Percentiles rank a stretch among this genome's conserved stretches.
Conservation (phyloP, 1,140 invertebrate species). For the Littorina saxatilis region DNA sequence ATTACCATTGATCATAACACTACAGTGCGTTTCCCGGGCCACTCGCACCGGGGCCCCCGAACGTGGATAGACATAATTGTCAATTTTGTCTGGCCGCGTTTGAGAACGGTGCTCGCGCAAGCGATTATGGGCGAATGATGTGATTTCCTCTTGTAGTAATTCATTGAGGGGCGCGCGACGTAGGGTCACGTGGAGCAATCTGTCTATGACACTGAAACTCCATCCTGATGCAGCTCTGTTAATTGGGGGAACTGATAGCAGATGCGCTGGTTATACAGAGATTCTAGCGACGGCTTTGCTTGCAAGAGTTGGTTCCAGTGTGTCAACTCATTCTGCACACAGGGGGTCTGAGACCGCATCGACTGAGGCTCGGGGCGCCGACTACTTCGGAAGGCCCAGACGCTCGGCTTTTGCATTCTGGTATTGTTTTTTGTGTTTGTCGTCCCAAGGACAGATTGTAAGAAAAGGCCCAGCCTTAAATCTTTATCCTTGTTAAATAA, state of each 20-base stretch:
- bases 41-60: constrained; percentile 5
- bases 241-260: not conserved
- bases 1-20: constrained; percentile 23
- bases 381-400: too few species aligned
- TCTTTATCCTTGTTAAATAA: too few species aligned
- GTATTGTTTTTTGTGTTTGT: too few species aligned
- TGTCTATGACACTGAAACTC: constrained; percentile 25
- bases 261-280: not conserved
- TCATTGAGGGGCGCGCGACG: constrained; percentile 10
- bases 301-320: too few species aligned
- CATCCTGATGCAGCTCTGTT: not conserved
- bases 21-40: not conserved
- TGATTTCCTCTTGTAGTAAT: constrained; percentile 29
- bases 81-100: not conserved
- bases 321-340: too few species aligned
- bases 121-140: constrained; percentile 24
- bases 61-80: constrained; percentile 34
- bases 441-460: too few species aligned
- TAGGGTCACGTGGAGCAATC: not conserved
- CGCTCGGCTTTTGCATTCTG: too few species aligned
- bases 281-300: too few species aligned
- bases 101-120: constrained; percentile 15
- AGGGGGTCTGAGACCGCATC: too few species aligned
- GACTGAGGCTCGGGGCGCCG: too few species aligned
- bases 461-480: too few species aligned